These are phyloP conservation scores for Halocaridina rubra DNA, from an alignment of 2,888 invertebrate species.

Conservation along the genomic window DNA sequence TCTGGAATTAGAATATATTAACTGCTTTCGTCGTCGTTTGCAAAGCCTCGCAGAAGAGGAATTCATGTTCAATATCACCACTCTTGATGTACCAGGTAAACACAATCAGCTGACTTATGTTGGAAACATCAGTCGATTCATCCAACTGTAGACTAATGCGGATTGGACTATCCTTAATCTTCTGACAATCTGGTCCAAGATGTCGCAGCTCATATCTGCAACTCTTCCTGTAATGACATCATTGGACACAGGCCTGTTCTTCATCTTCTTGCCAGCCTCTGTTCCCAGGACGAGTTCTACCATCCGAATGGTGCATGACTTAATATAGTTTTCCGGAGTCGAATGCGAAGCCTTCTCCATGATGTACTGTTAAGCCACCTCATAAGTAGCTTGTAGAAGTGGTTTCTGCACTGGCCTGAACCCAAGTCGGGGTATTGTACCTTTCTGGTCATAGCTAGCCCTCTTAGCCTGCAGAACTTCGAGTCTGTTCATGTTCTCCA, in stretches of 20 bases:
- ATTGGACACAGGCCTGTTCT: constrained; percentile 18
- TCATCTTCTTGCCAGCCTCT: constrained; percentile 25
- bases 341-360: neutral
- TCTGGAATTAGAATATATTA: neutral
- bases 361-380: neutral
- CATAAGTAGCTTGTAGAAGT: neutral
- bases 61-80: constrained; percentile 43
- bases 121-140: constrained; percentile 26
- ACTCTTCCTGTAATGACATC: constrained; percentile 42
- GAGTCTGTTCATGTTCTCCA: neutral
- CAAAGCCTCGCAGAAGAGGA: constrained; percentile 10
- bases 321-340: neutral
- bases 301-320: constrained; percentile 4
- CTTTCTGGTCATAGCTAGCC: constrained; percentile 25
- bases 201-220: constrained; percentile 35
- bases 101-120: constrained; percentile 21
- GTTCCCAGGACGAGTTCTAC: constrained; percentile 19
- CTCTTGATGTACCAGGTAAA: constrained; percentile 21
- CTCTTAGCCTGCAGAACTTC: neutral
- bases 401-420: constrained; percentile 21
- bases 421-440: neutral
- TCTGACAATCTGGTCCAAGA: constrained; percentile 25
- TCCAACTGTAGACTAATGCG: constrained; percentile 19
- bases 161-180: constrained; percentile 27
- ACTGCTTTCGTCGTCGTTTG: neutral